A percentile compares a stretch with the other conserved stretches of the same genome.
phyloP scores from a whole-genome alignment of 2,113 vertebrate species.

The Nerophis ophidion region DNA sequence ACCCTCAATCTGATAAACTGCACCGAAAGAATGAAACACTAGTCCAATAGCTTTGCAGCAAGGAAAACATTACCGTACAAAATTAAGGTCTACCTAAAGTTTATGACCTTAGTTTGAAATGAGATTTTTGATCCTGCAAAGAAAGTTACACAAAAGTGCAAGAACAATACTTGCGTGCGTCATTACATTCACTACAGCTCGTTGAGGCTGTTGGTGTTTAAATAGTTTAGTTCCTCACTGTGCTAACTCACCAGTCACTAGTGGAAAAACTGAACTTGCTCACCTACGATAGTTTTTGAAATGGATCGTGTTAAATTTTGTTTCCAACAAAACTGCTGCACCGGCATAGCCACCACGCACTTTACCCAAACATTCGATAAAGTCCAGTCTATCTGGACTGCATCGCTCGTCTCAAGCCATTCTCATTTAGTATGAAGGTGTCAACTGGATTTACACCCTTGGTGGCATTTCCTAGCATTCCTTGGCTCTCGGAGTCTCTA shows the following conservation, averaged over 20 bases:
- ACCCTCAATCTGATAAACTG: not conserved
- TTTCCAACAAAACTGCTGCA: not conserved
- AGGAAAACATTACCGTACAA: no score
- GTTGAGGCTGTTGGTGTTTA: conserved; percentile 17
- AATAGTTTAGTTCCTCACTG: conserved; percentile 11
- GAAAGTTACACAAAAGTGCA: not conserved
- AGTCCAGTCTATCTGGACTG: no score
- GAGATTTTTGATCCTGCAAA: no score
- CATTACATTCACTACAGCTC: conserved; percentile 14
- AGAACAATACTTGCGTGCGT: not conserved
- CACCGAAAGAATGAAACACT: conserved; percentile 4
- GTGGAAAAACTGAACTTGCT: conserved; percentile 58
- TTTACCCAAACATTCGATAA: no score
- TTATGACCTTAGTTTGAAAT: no score
- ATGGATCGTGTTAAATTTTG: not conserved
- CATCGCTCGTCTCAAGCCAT: no score
- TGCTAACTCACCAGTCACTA: conserved; percentile 49
- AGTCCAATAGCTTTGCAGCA: not conserved
- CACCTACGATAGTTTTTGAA: not conserved
- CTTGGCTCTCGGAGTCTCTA: conserved; percentile 27
- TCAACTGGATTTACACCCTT: conserved; percentile 35
- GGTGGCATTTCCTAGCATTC: conserved; percentile 52
- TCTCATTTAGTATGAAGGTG: not conserved
- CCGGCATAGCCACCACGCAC: no score
- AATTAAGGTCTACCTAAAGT: no score